A percentile compares a stretch with the other conserved stretches of the same genome.
Conservation (phyloP, 2,113 vertebrate species). For the Ginglymostoma cirratum region DNA sequence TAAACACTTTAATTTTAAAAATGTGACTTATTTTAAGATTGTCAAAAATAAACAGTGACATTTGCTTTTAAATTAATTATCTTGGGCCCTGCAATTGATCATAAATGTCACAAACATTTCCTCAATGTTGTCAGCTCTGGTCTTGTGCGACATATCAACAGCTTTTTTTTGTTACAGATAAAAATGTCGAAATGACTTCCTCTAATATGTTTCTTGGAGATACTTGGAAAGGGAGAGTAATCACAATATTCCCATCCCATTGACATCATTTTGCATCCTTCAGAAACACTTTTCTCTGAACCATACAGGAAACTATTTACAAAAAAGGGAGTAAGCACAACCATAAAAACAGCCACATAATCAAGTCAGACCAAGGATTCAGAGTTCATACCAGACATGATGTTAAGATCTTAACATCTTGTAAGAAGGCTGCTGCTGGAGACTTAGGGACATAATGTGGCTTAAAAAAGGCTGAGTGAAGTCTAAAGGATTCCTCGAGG, state of each 20-base stretch:
- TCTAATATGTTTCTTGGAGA: background rate
- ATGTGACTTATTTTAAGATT: background rate
- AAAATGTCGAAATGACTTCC: slow-evolving; percentile 7
- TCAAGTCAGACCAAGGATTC: too few relatives aligned
- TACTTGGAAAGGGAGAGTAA: background rate
- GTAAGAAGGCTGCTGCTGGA: background rate
- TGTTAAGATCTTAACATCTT: background rate
- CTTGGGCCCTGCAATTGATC: background rate
- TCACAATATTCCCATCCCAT: background rate
- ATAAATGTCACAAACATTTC: background rate
- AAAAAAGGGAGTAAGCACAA: too few relatives aligned
- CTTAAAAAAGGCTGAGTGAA: too few relatives aligned
- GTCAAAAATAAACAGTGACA: background rate
- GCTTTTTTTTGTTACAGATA: background rate
- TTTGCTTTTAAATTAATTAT: background rate
- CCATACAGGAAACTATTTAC: background rate
- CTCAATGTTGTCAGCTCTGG: background rate
- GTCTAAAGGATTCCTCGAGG: background rate
- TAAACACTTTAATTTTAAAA: background rate
- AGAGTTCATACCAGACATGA: background rate
- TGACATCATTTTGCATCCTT: background rate
- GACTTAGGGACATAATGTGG: background rate
- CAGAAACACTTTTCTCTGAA: background rate
- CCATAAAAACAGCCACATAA: background rate
- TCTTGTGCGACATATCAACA: background rate